Evolutionary conservation across 2,888 invertebrate genomes (phyloP).

Genomic region (Drosophila picticornis): DNA sequence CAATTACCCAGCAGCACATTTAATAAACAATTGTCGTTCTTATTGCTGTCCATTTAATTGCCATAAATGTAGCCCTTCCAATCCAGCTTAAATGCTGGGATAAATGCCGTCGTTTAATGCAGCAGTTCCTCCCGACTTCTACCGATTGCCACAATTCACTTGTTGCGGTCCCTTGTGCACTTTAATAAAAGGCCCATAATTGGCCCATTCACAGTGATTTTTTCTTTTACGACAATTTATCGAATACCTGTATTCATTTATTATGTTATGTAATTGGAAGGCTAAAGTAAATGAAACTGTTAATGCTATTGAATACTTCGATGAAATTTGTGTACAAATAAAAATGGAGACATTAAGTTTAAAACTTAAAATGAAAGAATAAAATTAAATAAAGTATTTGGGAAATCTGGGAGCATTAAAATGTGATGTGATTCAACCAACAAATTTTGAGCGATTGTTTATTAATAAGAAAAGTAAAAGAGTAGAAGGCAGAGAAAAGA

Average conservation of each 20-base stretch:
- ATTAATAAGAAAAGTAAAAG: background rate
- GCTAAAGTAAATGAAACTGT: background rate
- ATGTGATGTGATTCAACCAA: background rate
- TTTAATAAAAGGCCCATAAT: conserved; percentile 3
- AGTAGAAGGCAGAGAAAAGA: background rate
- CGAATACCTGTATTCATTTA: background rate
- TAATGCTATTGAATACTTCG: background rate
- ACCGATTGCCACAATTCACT: conserved; percentile 41
- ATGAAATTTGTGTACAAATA: background rate
- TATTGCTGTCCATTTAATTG: conserved; percentile 37
- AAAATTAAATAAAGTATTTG: background rate
- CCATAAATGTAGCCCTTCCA: conserved; percentile 28
- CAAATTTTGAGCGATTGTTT: background rate
- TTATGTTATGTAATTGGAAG: background rate
- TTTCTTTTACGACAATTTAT: background rate
- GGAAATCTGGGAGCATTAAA: background rate
- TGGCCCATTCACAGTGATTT: background rate
- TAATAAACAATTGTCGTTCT: conserved; percentile 48
- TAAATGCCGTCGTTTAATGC: conserved; percentile 35
- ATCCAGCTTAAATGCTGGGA: conserved; percentile 27
- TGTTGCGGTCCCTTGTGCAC: conserved; percentile 11
- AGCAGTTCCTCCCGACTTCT: conserved; percentile 9
- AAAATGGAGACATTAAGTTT: background rate
- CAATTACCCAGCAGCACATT: conserved; percentile 29
- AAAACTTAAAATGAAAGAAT: background rate